These are phyloP conservation scores for Hippocampus guttulatus DNA, from an alignment of 2,113 vertebrate genomes.

Conservation along the genomic window DNA sequence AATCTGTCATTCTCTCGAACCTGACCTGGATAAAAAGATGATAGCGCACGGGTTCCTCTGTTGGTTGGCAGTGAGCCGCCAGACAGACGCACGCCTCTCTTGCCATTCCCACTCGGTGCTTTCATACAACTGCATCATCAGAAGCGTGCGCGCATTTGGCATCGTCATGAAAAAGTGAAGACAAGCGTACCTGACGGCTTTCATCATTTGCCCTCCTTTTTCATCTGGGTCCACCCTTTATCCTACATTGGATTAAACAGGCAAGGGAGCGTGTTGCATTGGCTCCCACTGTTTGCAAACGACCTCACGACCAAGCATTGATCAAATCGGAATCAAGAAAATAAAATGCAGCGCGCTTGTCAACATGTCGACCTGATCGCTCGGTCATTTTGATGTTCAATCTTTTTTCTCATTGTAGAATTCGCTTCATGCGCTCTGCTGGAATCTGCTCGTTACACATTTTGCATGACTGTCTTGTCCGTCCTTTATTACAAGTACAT, in stretches of 20 bases:
- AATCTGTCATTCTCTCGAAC: conserved; percentile 11
- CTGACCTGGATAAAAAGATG: conserved; percentile 20
- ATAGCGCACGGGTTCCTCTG: conserved; percentile 24
- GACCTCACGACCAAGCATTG: conserved; percentile 26
- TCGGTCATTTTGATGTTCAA: conserved; percentile 19
- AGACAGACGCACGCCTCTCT: conserved; percentile 32
- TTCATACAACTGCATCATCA: conserved; percentile 62
- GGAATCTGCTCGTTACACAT: neutral
- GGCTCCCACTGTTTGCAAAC: conserved; percentile 21
- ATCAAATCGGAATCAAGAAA: conserved; percentile 37
- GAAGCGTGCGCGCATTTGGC: conserved; percentile 49
- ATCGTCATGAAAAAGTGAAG: conserved; percentile 58
- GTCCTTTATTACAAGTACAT: neutral
- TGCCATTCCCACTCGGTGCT: conserved; percentile 50
- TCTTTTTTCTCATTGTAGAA: conserved; percentile 18
- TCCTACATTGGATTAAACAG: conserved; percentile 47
- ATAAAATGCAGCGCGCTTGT: conserved; percentile 14
- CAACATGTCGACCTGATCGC: conserved; percentile 18
- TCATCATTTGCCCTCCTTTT: conserved; percentile 54
- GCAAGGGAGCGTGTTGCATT: conserved; percentile 40
- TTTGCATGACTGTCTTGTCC: neutral
- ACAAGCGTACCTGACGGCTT: conserved; percentile 44
- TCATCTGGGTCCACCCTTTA: conserved; percentile 51
- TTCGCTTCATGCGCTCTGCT: neutral
- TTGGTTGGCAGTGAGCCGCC: conserved; percentile 36